Evolutionary conservation across 2,797 vertebrate genomes (phyloP), one percentile per base, ranked within the genome.

Genomic region (Hozukius guyotensis): DNA sequence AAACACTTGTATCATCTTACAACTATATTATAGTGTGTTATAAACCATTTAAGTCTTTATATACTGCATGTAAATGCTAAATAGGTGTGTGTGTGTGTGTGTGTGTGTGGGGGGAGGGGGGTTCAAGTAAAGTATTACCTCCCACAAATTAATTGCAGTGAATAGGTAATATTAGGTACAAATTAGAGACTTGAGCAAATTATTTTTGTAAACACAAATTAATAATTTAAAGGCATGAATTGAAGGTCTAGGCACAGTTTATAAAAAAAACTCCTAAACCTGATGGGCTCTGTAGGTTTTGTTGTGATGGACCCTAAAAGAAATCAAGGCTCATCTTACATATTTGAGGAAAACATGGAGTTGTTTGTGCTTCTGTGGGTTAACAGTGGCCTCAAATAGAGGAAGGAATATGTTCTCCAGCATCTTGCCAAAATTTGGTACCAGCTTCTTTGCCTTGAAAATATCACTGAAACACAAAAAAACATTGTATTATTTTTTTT

Each of bases 361-460:
- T 87, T 99, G 97, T 90, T 93, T 97, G 93, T 99, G 96, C 64
- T 98, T 95, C 83, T 97, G 97, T 66, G 98, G 98, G 72, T 98
- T 97, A 63, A 99, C 94, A 0, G 98, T 98, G 64, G 98, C 98
- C 90, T 98, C 95, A 87, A 99, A 99, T 38, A 99, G 94, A 70
- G 98, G 98, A 70, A 98, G 88, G 89, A 99, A 99, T 75, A 99
- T 95, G 83, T 99, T 99, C 92, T 98, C 98, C 91, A 99, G 91
- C 97, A 99, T 98, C 94, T 97, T 98, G 72, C 96, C 96, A 91
- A 99, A 99, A 92, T 88, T 97, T 11, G 96, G 94, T 73, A 99
- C 92, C 83, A 99, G 93, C 82, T 97, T 97, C 95, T 97, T 99
- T 22, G 94, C 93, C 92, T 95, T 97, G 93, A 99, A 99, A 95